Base-by-base conservation (phyloP, 2,888 invertebrate genomes). In the Endomychus coccineus region DNA sequence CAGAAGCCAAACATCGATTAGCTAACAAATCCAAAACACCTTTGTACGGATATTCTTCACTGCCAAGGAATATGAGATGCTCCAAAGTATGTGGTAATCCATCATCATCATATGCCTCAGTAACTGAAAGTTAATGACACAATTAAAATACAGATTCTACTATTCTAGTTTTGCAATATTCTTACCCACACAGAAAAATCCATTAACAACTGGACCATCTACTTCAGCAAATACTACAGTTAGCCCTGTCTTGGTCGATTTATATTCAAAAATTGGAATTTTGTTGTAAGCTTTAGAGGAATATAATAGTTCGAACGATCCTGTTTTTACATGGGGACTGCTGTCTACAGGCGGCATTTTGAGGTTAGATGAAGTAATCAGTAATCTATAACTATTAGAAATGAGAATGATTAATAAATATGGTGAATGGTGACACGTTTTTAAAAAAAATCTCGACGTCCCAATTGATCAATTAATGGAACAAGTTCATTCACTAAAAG, bases 41-140 rank as follows among this genome's bases (percentile, higher is more conserved):
- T 64, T 90, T 91, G 62, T 81, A 91, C 0, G 91, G 91, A 60
- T 88, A 92, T 9, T 83, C 74, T 59, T 91, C 80, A 45, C 90
- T 91, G 0, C 92, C 94, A 61, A 91, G 69, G 64, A 94, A 94
- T 31, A 94, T 78, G 7, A 94, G 73, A 68, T 94, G 92, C 57
- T 94, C 92, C 63, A 94, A 68, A 0, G 92, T 92, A 59, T 94
- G 92, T 0, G 94, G 92, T 36, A 94, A 64, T 2, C 94, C 94
- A 68, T 92, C 91, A 64, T 92, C 88, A 60, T 89, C 88, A 55
- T 83, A 78, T 1, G 91, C 85, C 70, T 92, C 90, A 3, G 94
- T 94, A 5, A 86, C 91, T 91, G n/a, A n/a, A n/a, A n/a, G n/a
- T n/a, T 6, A 15, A n/a, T 17, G 5, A 11, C 14, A 27, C 6